phyloP scores from a whole-genome alignment of 2,888 invertebrate genomes.

The Argyra leucocephala region DNA sequence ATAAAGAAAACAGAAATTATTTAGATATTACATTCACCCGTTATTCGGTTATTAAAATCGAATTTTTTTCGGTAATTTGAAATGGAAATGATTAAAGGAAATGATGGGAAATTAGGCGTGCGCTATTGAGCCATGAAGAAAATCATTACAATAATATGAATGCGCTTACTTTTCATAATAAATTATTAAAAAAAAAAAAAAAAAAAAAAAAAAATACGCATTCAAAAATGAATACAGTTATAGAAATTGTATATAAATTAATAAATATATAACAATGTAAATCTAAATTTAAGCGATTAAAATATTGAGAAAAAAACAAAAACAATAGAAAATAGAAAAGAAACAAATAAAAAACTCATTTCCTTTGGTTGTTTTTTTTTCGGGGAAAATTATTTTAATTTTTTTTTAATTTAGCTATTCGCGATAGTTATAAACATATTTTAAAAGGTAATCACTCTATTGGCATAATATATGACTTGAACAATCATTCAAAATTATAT shows the following conservation, averaged over 20 bases:
- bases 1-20: constrained; percentile 7
- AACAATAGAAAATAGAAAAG: background rate
- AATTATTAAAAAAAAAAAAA: constrained; percentile 1
- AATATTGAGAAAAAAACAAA: background rate
- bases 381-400: background rate
- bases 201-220: too few relatives aligned
- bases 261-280: too few relatives aligned
- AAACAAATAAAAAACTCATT: background rate
- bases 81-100: constrained; percentile 15
- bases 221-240: too few relatives aligned
- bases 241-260: too few relatives aligned
- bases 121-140: constrained; percentile 16
- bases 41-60: constrained; percentile 22
- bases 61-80: constrained; percentile 19
- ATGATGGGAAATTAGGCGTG: constrained; percentile 23
- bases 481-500: background rate
- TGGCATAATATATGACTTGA: background rate
- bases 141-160: background rate
- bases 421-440: background rate
- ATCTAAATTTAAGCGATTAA: too few relatives aligned
- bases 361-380: background rate
- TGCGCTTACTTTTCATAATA: background rate
- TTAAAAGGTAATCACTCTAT: background rate
- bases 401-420: background rate
- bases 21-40: constrained; percentile 20